phyloP scores from a whole-genome alignment of 2,113 vertebrate genomes.

The Seriola rivoliana region DNA sequence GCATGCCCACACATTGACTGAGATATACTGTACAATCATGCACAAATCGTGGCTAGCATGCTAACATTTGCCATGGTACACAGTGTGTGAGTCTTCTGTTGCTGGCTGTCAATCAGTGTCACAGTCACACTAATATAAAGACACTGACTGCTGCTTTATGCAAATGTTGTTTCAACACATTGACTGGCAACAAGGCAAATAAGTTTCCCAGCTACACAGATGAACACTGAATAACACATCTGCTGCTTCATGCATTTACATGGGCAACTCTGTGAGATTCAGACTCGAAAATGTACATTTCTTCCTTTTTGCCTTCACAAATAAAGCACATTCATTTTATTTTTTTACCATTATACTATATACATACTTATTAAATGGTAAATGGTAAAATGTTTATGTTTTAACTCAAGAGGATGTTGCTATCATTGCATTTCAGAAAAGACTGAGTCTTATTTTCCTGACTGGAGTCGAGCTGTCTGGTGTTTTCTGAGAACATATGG shows the following conservation, averaged over 20 bases:
- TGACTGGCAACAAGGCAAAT: constrained; percentile 29
- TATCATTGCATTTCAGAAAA: not conserved
- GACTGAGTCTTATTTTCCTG: not conserved
- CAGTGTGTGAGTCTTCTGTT: not conserved
- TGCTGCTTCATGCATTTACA: not conserved
- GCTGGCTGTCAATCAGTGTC: constrained; percentile 1
- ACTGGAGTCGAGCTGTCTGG: not conserved
- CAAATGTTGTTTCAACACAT: constrained; percentile 10
- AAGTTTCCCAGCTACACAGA: constrained; percentile 1
- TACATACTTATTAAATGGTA: too few relatives aligned
- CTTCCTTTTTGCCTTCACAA: too few relatives aligned
- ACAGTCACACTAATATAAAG: constrained; percentile 9
- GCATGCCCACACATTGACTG: not conserved
- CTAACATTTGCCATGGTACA: not conserved
- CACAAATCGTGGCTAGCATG: not conserved
- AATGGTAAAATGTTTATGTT: not conserved
- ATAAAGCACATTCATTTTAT: too few relatives aligned
- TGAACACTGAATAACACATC: not conserved
- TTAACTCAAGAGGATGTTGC: not conserved
- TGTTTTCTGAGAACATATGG: constrained; percentile 17
- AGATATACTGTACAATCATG: not conserved
- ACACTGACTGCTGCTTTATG: constrained; percentile 16
- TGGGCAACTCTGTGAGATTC: not conserved
- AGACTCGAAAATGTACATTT: too few relatives aligned
- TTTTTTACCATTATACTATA: not conserved